Evolutionary conservation across 2,113 vertebrate species (phyloP).

Genomic region (Halcyon senegalensis): DNA sequence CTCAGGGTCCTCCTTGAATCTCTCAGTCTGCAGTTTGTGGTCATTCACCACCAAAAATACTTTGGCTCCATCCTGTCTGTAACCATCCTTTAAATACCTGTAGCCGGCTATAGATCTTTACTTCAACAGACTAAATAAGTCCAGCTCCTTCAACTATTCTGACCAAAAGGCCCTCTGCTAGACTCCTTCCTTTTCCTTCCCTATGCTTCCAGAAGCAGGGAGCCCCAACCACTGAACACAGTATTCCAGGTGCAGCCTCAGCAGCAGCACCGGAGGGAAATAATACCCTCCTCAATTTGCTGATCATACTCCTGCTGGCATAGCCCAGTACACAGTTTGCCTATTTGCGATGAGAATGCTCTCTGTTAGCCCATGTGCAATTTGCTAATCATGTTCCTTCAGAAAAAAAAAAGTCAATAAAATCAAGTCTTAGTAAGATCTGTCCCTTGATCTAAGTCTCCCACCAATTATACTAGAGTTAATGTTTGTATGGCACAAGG

Average conservation of each 20-base stretch:
- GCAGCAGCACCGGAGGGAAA: neutral
- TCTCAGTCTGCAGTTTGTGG: neutral
- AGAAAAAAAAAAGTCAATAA: neutral
- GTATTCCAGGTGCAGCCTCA: neutral
- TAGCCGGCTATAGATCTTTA: neutral
- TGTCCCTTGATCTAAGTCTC: neutral
- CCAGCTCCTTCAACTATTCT: neutral
- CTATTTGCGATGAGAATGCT: neutral
- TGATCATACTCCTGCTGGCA: neutral
- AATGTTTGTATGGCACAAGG: fast-evolving
- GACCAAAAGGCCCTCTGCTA: neutral
- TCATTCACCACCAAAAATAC: neutral
- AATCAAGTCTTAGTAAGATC: neutral
- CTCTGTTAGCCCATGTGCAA: neutral
- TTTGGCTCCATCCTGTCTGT: neutral
- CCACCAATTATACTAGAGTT: neutral
- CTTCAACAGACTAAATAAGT: neutral
- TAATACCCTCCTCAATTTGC: neutral
- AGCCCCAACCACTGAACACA: neutral
- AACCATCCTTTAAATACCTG: neutral
- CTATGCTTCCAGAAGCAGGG: neutral
- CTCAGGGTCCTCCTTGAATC: neutral
- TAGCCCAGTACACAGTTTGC: neutral
- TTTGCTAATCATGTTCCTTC: neutral
- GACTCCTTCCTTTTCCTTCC: neutral